These are phyloP conservation scores for Archivesica marissinica DNA, from an alignment of 1,140 invertebrate species.

Conservation along the genomic window DNA sequence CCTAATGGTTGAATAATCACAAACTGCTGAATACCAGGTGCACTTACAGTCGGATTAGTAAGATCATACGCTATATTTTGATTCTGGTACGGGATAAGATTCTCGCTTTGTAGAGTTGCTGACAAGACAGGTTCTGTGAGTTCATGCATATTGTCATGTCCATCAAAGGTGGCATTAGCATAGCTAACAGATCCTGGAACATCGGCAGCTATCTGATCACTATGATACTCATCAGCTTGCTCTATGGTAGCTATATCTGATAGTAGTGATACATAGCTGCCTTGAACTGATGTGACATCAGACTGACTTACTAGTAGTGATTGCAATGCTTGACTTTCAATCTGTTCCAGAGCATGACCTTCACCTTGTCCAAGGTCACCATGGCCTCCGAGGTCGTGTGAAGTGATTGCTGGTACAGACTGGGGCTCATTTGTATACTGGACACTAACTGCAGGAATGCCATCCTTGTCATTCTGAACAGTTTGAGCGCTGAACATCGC, in stretches of 20 bases:
- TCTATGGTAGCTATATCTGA: slow-evolving; percentile 2
- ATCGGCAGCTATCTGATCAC: neutral
- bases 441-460: neutral
- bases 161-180: neutral
- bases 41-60: neutral
- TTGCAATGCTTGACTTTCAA: neutral
- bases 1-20: neutral
- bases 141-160: neutral
- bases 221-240: neutral
- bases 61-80: neutral
- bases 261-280: slow-evolving; percentile 17
- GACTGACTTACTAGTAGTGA: neutral
- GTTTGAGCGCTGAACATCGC: neutral
- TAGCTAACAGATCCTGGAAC: neutral
- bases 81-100: slow-evolving; percentile 1
- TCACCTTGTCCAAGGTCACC: neutral
- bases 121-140: neutral
- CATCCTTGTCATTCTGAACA: neutral
- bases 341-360: neutral
- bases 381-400: slow-evolving; percentile 1
- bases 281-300: neutral
- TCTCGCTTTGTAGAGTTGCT: neutral
- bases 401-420: neutral
- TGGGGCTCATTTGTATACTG: neutral
- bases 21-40: neutral